A percentile compares a stretch with the other conserved stretches of the same genome.
phyloP scores from a whole-genome alignment of 2,113 vertebrate genomes.

The Eupsittula cactorum region DNA sequence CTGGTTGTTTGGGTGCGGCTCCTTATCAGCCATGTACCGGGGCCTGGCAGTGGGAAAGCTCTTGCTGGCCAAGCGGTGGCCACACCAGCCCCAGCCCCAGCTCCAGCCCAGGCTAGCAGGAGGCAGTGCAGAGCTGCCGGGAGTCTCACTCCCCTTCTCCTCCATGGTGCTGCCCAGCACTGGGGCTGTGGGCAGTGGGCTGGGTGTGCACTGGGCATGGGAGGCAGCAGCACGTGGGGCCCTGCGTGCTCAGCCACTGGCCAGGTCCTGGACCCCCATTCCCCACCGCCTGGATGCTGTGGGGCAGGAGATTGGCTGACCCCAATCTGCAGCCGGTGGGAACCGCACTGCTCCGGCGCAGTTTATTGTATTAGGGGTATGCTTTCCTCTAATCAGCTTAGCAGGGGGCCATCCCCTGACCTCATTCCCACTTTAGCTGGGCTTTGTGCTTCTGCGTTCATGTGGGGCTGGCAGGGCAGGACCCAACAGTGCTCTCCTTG shows the following conservation, averaged over 20 bases:
- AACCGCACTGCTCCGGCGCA: not conserved
- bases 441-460: not conserved
- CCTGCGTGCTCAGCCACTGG: not conserved
- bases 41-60: not conserved
- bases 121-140: not conserved
- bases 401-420: slow-evolving; percentile 6
- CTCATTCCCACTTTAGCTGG: slow-evolving; percentile 41
- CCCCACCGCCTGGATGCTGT: accelerated
- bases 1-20: not conserved
- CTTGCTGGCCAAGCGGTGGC: not conserved
- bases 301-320: not conserved
- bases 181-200: not conserved
- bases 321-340: not conserved
- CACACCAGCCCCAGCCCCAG: not conserved
- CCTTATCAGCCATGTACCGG: not conserved
- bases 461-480: not conserved
- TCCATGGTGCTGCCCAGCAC: not conserved
- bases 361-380: slow-evolving; percentile 40
- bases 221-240: not conserved
- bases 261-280: not conserved
- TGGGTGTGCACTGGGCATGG: not conserved
- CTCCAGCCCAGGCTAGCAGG: not conserved
- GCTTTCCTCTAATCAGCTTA: slow-evolving; percentile 61
- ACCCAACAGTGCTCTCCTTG: accelerated
- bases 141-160: not conserved